Base-by-base conservation (phyloP, 2,113 vertebrate genomes). In the Damaliscus lunatus region DNA sequence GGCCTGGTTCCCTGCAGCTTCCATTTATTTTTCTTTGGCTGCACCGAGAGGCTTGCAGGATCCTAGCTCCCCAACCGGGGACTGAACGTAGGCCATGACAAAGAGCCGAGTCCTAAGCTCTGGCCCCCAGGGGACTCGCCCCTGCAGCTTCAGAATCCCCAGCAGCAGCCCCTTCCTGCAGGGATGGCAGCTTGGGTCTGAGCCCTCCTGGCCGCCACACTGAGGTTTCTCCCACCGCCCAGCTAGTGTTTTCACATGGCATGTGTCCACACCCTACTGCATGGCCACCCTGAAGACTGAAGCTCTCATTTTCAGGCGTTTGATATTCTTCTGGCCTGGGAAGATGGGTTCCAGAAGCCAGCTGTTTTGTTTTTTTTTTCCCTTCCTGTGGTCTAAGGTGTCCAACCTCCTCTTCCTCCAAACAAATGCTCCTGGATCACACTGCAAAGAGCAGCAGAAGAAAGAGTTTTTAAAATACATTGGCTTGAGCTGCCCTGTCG, bases 391-490 rank as follows among this genome's bases (percentile, higher is more conserved):
- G 81, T 67, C 19, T 71, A 87, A 97, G 95, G 90, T 91, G 40
- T 29, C 84, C 78, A 1, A 0, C 96, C 96, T 57, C 40, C 81
- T 92, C 55, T 74, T 89, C 90, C 97, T 95, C 93, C 84, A 97
- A 98, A 97, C 97, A 97, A 98, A 97, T 57, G 60, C 89, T 91
- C 86, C 94, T 97, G 97, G 96, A 96, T 98, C 97, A 95, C 83
- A 86, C 88, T 88, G 98, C 97, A 97, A 94, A 84, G 92, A 62
- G 84, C 93, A 48, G 67, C 71, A 85, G 78, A 85, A 43, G 93
- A 97, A 97, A 96, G 60, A 88, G 96, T 98, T 98, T 98, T 25
- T 14, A 98, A 98, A 98, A 98, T 78, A 80, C 97, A 95, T 94
- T 91, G 78, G 97, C 97, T 90, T 82, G 96, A 92, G 96, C 96